These are phyloP conservation scores for Mythimna impura DNA, from an alignment of 2,888 invertebrate species.

Conservation along the genomic window DNA sequence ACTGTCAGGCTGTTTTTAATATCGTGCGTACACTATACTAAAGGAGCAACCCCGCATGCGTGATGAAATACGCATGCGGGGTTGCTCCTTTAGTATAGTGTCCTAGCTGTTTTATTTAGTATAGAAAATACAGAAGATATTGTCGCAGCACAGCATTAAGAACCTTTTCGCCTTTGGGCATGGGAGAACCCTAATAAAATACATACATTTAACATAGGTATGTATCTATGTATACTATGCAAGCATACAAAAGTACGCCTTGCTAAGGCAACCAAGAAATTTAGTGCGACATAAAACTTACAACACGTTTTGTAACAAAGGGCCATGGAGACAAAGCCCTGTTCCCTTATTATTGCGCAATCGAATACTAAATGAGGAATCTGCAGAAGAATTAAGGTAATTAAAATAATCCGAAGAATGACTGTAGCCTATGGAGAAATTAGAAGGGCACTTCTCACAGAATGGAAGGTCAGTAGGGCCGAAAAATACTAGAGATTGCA, in stretches of 20 bases:
- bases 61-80: too few species aligned
- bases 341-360: neutral
- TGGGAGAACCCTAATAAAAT: neutral
- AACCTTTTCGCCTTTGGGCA: neutral
- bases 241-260: neutral
- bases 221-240: neutral
- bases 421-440: neutral
- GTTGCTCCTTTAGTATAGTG: too few species aligned
- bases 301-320: neutral
- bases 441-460: too few species aligned
- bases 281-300: constrained; percentile 1
- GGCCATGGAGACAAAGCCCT: neutral
- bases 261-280: neutral
- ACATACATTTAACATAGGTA: neutral
- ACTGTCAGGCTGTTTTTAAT: too few species aligned
- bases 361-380: neutral
- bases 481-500: neutral
- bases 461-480: neutral
- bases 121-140: neutral
- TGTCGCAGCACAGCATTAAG: neutral
- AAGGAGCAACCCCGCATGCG: too few species aligned
- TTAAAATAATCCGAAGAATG: neutral
- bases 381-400: neutral
- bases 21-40: too few species aligned
- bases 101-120: constrained; percentile 1